Base-by-base conservation (phyloP, 2,888 invertebrate species). In the Ophion slaviceki region DNA sequence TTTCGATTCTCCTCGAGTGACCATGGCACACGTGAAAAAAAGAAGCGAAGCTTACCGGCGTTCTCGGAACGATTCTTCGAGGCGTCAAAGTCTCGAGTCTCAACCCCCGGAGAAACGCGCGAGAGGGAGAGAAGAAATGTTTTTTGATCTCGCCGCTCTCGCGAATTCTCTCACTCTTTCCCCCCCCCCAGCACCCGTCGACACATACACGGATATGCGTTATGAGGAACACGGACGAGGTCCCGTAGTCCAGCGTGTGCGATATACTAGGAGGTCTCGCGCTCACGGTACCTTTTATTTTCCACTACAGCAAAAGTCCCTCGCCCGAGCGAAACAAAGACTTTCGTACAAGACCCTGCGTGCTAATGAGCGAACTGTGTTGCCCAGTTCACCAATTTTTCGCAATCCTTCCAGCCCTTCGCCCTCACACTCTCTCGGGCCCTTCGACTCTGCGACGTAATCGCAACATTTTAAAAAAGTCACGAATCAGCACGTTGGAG, bases 381-480 rank as follows among this genome's bases (percentile, higher is more conserved):
- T 81, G 77, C 68, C 74, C 45, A 24, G 72, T 45, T 67, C 20
- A 61, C 47, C 67, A 28, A 74, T 80, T 70, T 62, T 11, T 64
- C 10, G 36, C 47, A 47, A 45, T 77, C 20, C 36, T 36, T 76
- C 20, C 2, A 10, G 32, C 57, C 36, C 24, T 2, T 2, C 7
- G 14, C 75, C 75, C 66, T 59, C 57, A 3, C 24, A 3, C 68
- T 68, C 59, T 32, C 59, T 77, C 77, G 7, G 59, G 45, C 75
- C 76, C 75, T 36, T 59, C 62, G 68, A 40, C 61, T 74, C 74
- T 92, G 92, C 92, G 92, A 92, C 92, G 92, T 92, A 93, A 93
- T 93, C 90, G 92, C 90, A 89, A 89, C 87, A 90, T 92, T 92
- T 92, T 90, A 86, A 90, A 92, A 93, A 93, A 92, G 92, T 93